These are phyloP conservation scores for Ypsolopha sequella DNA, from an alignment of 2,888 invertebrate species.

Conservation along the genomic window DNA sequence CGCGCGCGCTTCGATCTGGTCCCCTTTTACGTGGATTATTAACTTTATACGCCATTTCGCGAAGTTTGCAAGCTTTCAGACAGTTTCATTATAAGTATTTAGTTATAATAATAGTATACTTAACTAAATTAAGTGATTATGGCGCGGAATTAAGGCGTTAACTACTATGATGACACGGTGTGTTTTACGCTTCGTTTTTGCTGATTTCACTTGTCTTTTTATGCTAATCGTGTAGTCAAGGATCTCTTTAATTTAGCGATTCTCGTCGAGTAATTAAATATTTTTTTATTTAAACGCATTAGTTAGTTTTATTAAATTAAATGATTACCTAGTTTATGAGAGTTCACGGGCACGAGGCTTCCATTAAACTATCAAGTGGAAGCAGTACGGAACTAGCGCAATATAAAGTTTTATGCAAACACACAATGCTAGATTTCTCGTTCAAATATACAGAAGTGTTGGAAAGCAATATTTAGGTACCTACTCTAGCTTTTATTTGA, in stretches of 20 bases:
- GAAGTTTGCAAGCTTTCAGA: conserved; percentile 64
- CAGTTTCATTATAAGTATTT: conserved; percentile 61
- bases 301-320: too few relatives aligned
- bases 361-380: conserved; percentile 18
- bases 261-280: too few relatives aligned
- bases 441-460: not conserved
- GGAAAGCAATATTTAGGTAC: not conserved
- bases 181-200: conserved; percentile 44
- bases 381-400: conserved; percentile 36
- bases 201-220: conserved; percentile 27
- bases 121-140: conserved; percentile 66
- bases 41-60: conserved; percentile 69
- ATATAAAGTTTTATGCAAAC: conserved; percentile 53
- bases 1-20: conserved; percentile 49
- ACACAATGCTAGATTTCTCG: conserved; percentile 11
- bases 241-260: too few relatives aligned
- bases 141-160: conserved; percentile 49
- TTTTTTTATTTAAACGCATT: too few relatives aligned
- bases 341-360: too few relatives aligned
- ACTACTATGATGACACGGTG: conserved; percentile 57
- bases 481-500: too few relatives aligned
- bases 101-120: conserved; percentile 62
- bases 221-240: conserved; percentile 11
- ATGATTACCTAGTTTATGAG: too few relatives aligned
- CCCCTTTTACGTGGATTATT: conserved; percentile 65